Evolutionary conservation across 2,888 invertebrate species (phyloP).

Genomic region (Diabrotica balteata): DNA sequence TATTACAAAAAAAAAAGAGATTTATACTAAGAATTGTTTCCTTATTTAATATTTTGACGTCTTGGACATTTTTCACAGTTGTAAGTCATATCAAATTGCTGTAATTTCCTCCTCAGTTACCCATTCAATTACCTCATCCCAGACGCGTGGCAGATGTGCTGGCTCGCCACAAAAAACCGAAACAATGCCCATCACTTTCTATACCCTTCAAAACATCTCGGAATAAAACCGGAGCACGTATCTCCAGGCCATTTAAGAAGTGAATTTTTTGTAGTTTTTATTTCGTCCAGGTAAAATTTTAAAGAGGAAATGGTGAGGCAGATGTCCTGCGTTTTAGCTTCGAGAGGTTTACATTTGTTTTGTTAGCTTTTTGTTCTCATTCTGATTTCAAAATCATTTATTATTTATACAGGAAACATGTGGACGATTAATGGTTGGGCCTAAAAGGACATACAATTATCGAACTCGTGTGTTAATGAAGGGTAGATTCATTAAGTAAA

Average conservation of each 20-base stretch:
- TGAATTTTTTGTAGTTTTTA: constrained; percentile 22
- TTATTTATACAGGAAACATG: constrained; percentile 38
- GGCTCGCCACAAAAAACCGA: constrained; percentile 16
- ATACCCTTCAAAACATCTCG: constrained; percentile 8
- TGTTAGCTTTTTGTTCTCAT: constrained; percentile 27
- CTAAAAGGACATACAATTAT: constrained; percentile 7
- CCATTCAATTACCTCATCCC: constrained; percentile 19
- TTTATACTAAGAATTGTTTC: no score
- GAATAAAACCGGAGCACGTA: constrained; percentile 12
- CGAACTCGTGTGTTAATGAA: no score
- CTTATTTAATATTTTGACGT: no score
- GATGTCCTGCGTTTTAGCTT: constrained; percentile 31
- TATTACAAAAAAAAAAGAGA: neutral
- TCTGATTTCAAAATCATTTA: constrained; percentile 34
- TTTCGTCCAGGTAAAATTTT: constrained; percentile 29
- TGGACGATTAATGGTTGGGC: constrained; percentile 25
- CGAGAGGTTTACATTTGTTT: constrained; percentile 22
- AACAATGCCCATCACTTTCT: constrained; percentile 15
- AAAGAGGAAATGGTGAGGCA: constrained; percentile 34
- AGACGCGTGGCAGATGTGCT: constrained; percentile 42
- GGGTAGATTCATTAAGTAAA: no score
- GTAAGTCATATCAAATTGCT: no score
- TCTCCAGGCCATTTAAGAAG: constrained; percentile 19
- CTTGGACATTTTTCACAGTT: no score
- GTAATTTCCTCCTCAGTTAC: neutral